These are phyloP conservation scores for Lycia hirtaria DNA, from an alignment of 2,888 invertebrate species.

Conservation along the genomic window DNA sequence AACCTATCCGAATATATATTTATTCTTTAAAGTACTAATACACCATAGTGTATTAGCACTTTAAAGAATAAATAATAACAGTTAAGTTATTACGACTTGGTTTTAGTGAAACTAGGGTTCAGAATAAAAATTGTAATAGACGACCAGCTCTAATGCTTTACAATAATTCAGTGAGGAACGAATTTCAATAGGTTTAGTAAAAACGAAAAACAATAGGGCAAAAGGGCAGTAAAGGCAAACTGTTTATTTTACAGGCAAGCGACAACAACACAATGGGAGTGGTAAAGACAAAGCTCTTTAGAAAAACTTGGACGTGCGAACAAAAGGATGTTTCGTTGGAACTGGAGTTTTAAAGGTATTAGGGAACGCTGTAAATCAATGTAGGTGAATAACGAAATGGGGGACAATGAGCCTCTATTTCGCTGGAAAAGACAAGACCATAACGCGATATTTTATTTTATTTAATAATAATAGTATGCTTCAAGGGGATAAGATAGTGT, in stretches of 20 bases:
- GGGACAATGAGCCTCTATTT: slow-evolving; percentile 43
- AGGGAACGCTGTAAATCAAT: slow-evolving; percentile 67
- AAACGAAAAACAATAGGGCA: slow-evolving; percentile 57
- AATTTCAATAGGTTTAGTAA: slow-evolving; percentile 50
- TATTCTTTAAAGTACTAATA: no score
- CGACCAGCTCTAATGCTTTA: not conserved
- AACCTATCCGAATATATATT: no score
- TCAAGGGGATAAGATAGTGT: no score
- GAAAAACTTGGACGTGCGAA: slow-evolving; percentile 71
- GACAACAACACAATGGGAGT: slow-evolving; percentile 66
- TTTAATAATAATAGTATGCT: no score
- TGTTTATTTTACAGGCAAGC: slow-evolving; percentile 73
- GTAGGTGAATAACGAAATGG: slow-evolving; percentile 66
- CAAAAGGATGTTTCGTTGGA: slow-evolving; percentile 76
- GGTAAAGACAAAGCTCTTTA: slow-evolving; percentile 73
- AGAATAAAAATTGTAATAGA: not conserved
- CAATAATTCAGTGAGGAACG: not conserved
- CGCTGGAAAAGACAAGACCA: slow-evolving; percentile 39
- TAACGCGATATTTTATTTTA: slow-evolving; percentile 7
- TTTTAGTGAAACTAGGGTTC: no score
- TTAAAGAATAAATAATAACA: no score
- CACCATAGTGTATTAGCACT: no score
- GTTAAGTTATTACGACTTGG: no score
- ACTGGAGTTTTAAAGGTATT: slow-evolving; percentile 56
- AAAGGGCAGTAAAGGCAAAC: slow-evolving; percentile 68